Evolutionary conservation across 2,888 invertebrate genomes (phyloP).

Genomic region (Petrophora chlorosata): DNA sequence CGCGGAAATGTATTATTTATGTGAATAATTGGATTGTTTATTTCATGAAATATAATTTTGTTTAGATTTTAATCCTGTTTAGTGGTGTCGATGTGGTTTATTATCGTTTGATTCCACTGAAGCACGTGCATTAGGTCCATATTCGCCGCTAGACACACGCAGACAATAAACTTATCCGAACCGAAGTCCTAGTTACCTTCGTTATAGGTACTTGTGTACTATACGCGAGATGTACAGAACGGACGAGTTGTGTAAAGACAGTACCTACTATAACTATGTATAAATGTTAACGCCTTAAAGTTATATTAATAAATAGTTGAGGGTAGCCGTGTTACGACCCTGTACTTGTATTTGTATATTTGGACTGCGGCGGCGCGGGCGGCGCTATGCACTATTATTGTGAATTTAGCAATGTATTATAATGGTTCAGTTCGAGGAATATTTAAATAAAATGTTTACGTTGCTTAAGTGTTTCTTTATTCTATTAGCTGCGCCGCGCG

Average conservation of each 20-base stretch:
- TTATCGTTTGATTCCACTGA: slow-evolving; percentile 5
- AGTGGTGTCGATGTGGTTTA: slow-evolving; percentile 1
- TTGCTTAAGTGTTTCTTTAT: slow-evolving; percentile 60
- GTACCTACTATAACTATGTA: slow-evolving; percentile 44
- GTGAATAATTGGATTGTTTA: slow-evolving; percentile 31
- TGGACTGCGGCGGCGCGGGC: slow-evolving; percentile 30
- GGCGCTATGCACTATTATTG: slow-evolving; percentile 8
- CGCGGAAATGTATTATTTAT: slow-evolving; percentile 16
- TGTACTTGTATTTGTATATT: slow-evolving; percentile 55
- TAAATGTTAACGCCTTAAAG: slow-evolving; percentile 54
- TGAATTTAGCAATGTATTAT: slow-evolving; percentile 68
- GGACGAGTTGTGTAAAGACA: slow-evolving; percentile 26
- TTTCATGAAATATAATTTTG: slow-evolving; percentile 14
- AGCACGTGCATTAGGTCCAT: slow-evolving; percentile 4
- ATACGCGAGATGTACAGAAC: slow-evolving; percentile 37
- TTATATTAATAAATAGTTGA: slow-evolving; percentile 20
- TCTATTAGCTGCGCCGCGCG: too few relatives aligned
- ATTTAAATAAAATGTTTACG: slow-evolving; percentile 80
- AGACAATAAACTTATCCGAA: not conserved
- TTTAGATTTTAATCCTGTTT: slow-evolving; percentile 16
- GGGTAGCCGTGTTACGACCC: slow-evolving; percentile 28
- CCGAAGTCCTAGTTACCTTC: not conserved
- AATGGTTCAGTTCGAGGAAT: slow-evolving; percentile 69
- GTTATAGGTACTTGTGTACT: not conserved
- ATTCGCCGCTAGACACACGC: not conserved